Evolutionary conservation across 2,113 vertebrate species (phyloP), one percentile per base, ranked within the genome.

Genomic region (Xiphophorus maculatus): DNA sequence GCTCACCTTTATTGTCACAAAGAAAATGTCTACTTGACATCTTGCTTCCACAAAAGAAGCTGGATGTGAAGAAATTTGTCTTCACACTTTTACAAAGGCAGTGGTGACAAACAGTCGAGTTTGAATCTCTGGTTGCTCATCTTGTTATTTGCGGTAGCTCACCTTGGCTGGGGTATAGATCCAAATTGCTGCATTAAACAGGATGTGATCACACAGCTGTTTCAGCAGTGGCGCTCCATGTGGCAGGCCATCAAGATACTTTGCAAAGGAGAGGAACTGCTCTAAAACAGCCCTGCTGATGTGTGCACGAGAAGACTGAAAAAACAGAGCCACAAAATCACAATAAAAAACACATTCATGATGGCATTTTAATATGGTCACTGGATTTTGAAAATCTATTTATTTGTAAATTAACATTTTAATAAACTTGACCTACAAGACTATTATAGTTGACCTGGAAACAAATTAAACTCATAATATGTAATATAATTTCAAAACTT

Each of bases 151-250:
- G 66, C 61, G 54, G 76, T 64, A 69, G 64, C 91, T 91, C 83
- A 98, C 98, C 96, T 99, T 98, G 81, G 97, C 96, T 71, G 98
- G 98, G 0, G 97, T 98, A 86, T 99, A 96, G 92, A 99, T 99
- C 98, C 98, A 99, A 92, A 99, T 98, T 88, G 98, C 97, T 25
- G 98, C 96, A 85, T 99, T 99, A 93, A 99, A 99, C 86, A 99
- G 94, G 84, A 99, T 96, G 77, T 99, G 98, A 93, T 99, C 98
- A 88, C 98, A 99, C 76, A 99, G 96, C 87, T 99, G 98, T 84
- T 99, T 99, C 73, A 99, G 87, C 35, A 99, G 93, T 12, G 98
- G 97, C 25, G 98, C 98, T 71, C 98, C 98, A 15, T 99, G 97
- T 65, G 96, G 95, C 71, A 99, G 93, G 17, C 96, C 96, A 67